Conservation (phyloP, 2,888 invertebrate species). For the Geotrupes spiniger region DNA sequence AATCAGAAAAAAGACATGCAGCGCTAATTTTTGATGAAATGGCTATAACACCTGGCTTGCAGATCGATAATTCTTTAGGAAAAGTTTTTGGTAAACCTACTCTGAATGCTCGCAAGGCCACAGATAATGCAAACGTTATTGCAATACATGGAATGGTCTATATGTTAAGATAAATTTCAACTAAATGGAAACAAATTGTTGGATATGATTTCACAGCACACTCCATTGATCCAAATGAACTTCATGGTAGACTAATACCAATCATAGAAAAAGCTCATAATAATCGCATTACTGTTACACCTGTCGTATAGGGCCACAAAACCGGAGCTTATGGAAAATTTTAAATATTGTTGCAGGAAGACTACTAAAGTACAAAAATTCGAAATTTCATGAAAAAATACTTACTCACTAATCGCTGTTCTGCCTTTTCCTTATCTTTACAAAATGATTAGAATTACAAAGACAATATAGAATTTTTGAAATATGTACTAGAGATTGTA, state of each 20-base stretch:
- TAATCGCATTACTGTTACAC: too few relatives aligned
- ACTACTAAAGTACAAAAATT: too few relatives aligned
- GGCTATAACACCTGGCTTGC: conserved; percentile 8
- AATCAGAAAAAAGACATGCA: too few relatives aligned
- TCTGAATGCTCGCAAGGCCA: neutral
- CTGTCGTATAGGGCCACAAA: too few relatives aligned
- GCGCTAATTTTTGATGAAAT: too few relatives aligned
- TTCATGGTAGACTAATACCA: too few relatives aligned
- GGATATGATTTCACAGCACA: neutral
- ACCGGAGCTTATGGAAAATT: too few relatives aligned
- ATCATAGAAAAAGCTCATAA: too few relatives aligned
- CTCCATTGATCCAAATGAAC: neutral
- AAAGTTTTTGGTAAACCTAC: conserved; percentile 7
- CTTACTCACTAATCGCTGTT: neutral
- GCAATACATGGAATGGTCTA: neutral
- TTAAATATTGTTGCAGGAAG: too few relatives aligned
- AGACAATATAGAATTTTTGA: neutral
- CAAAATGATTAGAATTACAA: neutral
- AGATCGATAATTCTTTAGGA: conserved; percentile 1
- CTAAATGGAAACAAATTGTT: too few relatives aligned
- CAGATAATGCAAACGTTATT: conserved; percentile 1
- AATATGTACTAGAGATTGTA: conserved; percentile 1
- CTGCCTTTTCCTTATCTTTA: neutral
- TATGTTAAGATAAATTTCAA: neutral
- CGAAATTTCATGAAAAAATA: too few relatives aligned